Percentiles rank a stretch among this genome's conserved stretches.
These are phyloP conservation scores for Tipula lateralis DNA, from an alignment of 2,888 invertebrate genomes.

Conservation along the genomic window DNA sequence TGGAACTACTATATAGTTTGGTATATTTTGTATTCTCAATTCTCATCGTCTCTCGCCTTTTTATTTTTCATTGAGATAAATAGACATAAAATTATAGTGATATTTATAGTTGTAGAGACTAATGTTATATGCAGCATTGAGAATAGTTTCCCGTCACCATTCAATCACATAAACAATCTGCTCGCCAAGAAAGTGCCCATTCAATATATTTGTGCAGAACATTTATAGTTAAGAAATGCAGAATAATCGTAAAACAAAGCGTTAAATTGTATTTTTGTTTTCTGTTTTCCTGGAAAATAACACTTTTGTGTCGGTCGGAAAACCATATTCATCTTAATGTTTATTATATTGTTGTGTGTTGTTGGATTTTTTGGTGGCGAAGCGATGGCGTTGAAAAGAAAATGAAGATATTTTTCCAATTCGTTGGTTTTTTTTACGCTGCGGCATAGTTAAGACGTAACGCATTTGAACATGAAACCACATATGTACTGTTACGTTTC, in stretches of 20 bases:
- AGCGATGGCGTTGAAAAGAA: not conserved
- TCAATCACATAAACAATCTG: not conserved
- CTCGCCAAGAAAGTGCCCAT: not conserved
- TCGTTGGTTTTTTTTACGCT: not conserved
- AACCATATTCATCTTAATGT: not conserved
- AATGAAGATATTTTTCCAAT: conserved; percentile 4
- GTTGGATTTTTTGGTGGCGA: not conserved
- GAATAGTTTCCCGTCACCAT: not conserved
- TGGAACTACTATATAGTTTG: not conserved
- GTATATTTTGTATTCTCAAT: not conserved
- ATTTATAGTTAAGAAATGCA: not conserved
- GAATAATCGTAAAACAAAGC: not conserved
- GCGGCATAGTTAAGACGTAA: not conserved
- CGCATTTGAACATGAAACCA: not conserved
- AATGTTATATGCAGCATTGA: not conserved
- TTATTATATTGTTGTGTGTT: not conserved
- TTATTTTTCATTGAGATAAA: not conserved
- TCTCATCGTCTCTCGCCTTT: not conserved
- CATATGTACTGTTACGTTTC: conserved; percentile 13
- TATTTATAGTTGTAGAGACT: not conserved
- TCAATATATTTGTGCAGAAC: not conserved
- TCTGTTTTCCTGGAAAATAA: not conserved
- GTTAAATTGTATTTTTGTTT: not conserved
- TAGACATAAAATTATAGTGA: not conserved
- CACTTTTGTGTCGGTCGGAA: not conserved